Evolutionary conservation across 2,888 invertebrate species (phyloP).

Genomic region (Spisula solida): DNA sequence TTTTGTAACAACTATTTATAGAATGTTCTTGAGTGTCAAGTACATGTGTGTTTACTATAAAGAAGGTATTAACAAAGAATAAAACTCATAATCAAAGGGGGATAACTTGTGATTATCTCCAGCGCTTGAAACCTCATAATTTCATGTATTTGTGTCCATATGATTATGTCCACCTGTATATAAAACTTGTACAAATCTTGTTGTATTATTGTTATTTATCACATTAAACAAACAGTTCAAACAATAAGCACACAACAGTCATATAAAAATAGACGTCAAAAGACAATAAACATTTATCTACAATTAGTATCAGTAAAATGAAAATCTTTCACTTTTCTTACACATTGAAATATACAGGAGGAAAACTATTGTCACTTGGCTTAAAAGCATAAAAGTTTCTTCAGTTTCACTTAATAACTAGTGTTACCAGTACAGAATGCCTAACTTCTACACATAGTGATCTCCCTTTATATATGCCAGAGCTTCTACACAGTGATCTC

Average conservation of each 20-base stretch:
- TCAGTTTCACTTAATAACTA: too few relatives aligned
- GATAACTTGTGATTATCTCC: not conserved
- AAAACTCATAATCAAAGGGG: too few relatives aligned
- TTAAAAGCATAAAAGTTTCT: not conserved
- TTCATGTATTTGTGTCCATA: too few relatives aligned
- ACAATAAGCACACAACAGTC: not conserved
- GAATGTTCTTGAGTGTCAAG: too few relatives aligned
- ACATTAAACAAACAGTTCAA: conserved; percentile 1
- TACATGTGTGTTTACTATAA: too few relatives aligned
- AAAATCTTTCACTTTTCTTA: not conserved
- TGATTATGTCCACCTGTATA: not conserved
- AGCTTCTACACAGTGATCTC: too few relatives aligned
- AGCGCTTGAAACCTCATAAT: not conserved
- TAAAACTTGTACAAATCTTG: not conserved
- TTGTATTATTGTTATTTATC: not conserved
- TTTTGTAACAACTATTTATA: too few relatives aligned
- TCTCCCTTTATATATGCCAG: too few relatives aligned
- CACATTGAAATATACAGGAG: not conserved
- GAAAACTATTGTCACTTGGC: not conserved
- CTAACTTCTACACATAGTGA: too few relatives aligned
- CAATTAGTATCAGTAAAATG: not conserved
- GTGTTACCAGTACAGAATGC: too few relatives aligned
- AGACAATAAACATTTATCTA: conserved; percentile 22
- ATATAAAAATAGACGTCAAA: not conserved
- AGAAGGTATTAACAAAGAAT: too few relatives aligned